Percentiles rank a stretch among this genome's conserved stretches.
phyloP scores from a whole-genome alignment of 2,888 invertebrate species.

The Oscheius onirici region DNA sequence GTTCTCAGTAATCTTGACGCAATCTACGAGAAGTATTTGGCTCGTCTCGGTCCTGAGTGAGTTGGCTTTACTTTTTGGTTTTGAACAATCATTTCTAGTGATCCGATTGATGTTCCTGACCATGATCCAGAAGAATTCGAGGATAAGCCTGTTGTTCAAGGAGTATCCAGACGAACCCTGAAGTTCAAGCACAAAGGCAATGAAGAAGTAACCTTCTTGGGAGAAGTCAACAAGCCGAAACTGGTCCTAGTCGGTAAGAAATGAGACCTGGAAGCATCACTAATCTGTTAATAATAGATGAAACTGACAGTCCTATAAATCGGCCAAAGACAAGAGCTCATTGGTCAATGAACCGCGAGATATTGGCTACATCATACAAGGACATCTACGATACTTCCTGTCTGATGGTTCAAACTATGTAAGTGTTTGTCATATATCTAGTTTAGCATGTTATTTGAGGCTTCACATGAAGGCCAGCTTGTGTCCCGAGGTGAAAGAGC shows the following conservation, averaged over 20 bases:
- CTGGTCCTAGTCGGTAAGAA: constrained; percentile 7
- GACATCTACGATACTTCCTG: not conserved
- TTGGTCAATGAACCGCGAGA: not conserved
- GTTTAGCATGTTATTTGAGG: not conserved
- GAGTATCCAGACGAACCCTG: not conserved
- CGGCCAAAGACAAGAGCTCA: not conserved
- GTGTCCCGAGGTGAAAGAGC: not conserved
- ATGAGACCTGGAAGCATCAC: not conserved
- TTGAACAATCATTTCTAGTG: not conserved
- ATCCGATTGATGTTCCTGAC: not conserved
- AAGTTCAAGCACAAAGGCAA: not conserved
- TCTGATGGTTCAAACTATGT: constrained; percentile 13
- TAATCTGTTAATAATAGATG: not conserved
- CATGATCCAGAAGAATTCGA: too few species aligned
- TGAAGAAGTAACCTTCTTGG: not conserved
- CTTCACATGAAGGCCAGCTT: not conserved
- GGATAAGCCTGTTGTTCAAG: not conserved
- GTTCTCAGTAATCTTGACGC: not conserved
- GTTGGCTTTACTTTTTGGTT: not conserved
- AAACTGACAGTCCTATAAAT: not conserved
- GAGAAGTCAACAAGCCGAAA: not conserved
- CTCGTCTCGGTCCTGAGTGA: not conserved
- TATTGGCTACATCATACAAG: constrained; percentile 21
- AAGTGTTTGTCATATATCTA: not conserved
- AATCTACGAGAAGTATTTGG: not conserved